Percentiles rank a stretch among this genome's conserved stretches.
Conservation (phyloP, 2,888 invertebrate genomes). For the Lymantria dispar region DNA sequence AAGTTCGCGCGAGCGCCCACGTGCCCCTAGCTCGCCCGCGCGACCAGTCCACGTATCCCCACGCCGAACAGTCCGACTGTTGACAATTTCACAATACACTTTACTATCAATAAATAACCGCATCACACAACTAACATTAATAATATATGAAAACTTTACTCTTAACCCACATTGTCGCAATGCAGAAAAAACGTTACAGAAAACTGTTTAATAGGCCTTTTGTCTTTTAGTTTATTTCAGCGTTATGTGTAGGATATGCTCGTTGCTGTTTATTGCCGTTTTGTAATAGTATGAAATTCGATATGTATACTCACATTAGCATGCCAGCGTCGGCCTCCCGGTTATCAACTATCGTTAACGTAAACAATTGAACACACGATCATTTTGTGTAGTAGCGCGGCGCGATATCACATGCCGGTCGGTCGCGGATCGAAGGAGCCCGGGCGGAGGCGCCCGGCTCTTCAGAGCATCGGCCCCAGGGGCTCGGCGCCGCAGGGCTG, state of each 20-base stretch:
- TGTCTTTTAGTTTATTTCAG: neutral
- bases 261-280: conserved; percentile 8
- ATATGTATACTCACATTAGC: conserved; percentile 76
- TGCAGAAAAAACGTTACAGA: conserved; percentile 59
- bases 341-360: conserved; percentile 77
- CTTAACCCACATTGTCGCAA: conserved; percentile 64
- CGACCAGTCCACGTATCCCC: conserved; percentile 68
- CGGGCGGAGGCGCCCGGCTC: conserved; percentile 61
- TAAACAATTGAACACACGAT: conserved; percentile 74
- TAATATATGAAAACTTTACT: conserved; percentile 49
- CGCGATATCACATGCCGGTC: conserved; percentile 65
- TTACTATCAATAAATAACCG: conserved; percentile 27
- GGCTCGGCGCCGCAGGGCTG: conserved; percentile 62
- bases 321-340: conserved; percentile 76
- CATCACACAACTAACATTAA: conserved; percentile 37
- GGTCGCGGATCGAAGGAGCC: conserved; percentile 58
- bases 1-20: conserved; percentile 39
- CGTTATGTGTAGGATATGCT: conserved; percentile 5
- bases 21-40: conserved; percentile 38
- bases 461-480: conserved; percentile 69
- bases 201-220: conserved; percentile 1
- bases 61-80: conserved; percentile 73
- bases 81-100: conserved; percentile 59
- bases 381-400: conserved; percentile 61
- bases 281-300: conserved; percentile 24